Conservation (phyloP, 2,113 vertebrate genomes). For the Rhinoptilus africanus region DNA sequence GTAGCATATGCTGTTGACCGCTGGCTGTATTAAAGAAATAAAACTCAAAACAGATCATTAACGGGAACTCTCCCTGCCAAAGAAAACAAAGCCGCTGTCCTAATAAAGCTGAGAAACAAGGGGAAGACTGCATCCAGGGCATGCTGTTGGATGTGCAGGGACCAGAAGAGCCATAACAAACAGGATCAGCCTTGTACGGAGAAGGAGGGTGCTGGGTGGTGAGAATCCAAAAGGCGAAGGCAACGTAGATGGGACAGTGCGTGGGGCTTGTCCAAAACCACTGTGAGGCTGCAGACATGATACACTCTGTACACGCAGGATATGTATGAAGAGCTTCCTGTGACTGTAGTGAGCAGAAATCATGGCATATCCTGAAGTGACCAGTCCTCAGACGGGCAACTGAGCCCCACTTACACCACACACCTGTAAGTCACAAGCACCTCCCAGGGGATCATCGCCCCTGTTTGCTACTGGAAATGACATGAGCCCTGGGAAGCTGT, state of each 20-base stretch:
- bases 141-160: background rate
- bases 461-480: background rate
- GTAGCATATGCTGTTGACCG: background rate
- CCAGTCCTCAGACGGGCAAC: background rate
- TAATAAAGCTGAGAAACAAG: background rate
- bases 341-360: background rate
- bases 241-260: background rate
- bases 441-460: background rate
- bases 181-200: background rate
- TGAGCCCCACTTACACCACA: background rate
- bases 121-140: background rate
- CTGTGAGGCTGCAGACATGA: background rate
- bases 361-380: background rate
- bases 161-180: background rate
- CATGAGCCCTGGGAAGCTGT: background rate
- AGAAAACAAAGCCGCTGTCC: background rate
- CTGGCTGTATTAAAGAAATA: background rate
- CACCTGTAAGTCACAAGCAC: background rate
- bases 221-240: background rate
- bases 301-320: no score
- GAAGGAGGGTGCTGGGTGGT: background rate
- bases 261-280: background rate
- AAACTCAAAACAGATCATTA: background rate
- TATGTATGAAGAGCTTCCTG: background rate
- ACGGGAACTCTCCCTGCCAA: background rate